Conservation (phyloP, 2,888 invertebrate species). For the Mechanitis mazaeus region DNA sequence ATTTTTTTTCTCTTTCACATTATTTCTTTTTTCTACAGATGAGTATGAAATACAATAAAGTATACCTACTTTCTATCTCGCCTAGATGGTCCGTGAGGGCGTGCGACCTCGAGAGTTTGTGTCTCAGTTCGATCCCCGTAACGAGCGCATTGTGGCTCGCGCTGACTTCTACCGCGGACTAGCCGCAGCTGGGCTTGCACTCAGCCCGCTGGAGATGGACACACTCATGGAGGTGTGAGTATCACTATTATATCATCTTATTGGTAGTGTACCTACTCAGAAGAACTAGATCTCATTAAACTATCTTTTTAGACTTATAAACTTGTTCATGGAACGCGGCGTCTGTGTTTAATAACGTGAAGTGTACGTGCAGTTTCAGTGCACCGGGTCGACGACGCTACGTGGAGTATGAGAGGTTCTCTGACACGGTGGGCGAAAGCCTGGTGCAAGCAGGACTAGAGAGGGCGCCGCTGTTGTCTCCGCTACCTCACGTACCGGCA, state of each 20-base stretch:
- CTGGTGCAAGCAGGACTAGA: conserved; percentile 80
- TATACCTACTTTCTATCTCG: too few relatives aligned
- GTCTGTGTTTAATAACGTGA: too few relatives aligned
- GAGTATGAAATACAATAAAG: too few relatives aligned
- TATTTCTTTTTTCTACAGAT: not conserved
- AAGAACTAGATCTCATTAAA: too few relatives aligned
- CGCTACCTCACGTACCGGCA: conserved; percentile 82
- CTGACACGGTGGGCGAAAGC: conserved; percentile 81
- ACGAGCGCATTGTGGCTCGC: conserved; percentile 79
- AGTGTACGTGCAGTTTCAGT: conserved; percentile 71
- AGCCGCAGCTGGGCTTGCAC: conserved; percentile 79
- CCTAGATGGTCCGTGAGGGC: conserved; percentile 78
- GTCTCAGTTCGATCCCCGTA: conserved; percentile 79
- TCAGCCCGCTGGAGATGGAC: conserved; percentile 81
- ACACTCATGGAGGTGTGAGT: conserved; percentile 84
- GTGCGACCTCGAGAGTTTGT: conserved; percentile 81
- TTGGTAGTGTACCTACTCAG: too few relatives aligned
- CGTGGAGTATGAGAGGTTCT: conserved; percentile 83
- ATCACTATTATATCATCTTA: not conserved
- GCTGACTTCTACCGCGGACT: conserved; percentile 84
- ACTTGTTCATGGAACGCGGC: too few relatives aligned
- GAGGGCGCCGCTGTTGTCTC: conserved; percentile 81
- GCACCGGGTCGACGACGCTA: conserved; percentile 77
- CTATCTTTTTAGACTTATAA: too few relatives aligned
- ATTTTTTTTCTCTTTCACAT: too few relatives aligned